A percentile compares a stretch with the other conserved stretches of the same genome.
phyloP scores from a whole-genome alignment of 2,113 vertebrate genomes.

The Solea senegalensis region DNA sequence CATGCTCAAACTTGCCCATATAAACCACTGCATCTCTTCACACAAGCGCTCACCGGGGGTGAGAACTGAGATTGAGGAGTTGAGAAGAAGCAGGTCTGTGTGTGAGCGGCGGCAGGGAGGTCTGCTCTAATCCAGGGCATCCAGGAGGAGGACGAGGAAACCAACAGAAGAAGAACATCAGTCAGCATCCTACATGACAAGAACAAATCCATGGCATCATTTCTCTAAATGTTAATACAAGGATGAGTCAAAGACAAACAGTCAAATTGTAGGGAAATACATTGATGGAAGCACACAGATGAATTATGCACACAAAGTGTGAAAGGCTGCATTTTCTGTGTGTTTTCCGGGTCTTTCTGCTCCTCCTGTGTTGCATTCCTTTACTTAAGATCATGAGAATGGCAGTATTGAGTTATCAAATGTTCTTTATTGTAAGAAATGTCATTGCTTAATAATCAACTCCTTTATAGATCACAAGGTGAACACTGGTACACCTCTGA shows the following conservation, averaged over 20 bases:
- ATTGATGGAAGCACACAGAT: background rate
- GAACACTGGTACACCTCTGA: background rate
- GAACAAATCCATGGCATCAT: background rate
- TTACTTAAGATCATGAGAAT: too few relatives aligned
- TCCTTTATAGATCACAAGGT: background rate
- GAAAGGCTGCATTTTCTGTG: too few relatives aligned
- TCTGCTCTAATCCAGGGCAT: conserved; percentile 56
- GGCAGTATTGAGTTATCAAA: too few relatives aligned
- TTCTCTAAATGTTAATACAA: conserved; percentile 6
- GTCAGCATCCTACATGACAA: conserved; percentile 27
- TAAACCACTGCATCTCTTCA: conserved; percentile 1
- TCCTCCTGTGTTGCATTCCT: too few relatives aligned
- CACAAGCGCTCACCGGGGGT: conserved; percentile 7
- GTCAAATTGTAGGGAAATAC: background rate
- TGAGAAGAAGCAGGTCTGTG: conserved; percentile 75
- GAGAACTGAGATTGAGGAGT: conserved; percentile 43
- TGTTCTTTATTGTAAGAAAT: background rate
- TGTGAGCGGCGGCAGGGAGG: conserved; percentile 63
- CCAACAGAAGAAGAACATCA: conserved; percentile 26
- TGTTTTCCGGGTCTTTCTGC: too few relatives aligned
- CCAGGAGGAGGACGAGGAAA: conserved; percentile 36
- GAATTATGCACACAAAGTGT: too few relatives aligned
- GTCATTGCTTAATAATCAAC: background rate
- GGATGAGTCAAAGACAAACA: background rate
- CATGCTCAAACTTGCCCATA: conserved; percentile 23